Percentiles rank a stretch among this genome's conserved stretches.
phyloP scores from a whole-genome alignment of 2,797 vertebrate species.

The Aulostomus chinensis region DNA sequence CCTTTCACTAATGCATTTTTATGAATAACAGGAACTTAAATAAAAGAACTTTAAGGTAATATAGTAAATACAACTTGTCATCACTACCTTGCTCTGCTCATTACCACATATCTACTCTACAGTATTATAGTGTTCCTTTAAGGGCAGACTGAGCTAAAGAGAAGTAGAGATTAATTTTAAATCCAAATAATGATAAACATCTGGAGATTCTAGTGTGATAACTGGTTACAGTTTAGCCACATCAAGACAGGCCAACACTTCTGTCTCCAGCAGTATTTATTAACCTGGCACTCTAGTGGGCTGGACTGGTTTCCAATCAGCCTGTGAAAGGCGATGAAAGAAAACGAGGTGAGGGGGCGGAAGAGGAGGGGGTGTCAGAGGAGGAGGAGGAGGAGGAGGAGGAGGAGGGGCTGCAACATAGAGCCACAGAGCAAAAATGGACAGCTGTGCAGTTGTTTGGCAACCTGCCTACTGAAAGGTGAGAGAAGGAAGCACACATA shows the following conservation, averaged over 20 bases:
- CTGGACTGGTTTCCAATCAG: not conserved
- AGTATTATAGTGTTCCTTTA: too few relatives aligned
- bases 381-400: slow-evolving; percentile 1
- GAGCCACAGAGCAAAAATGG: slow-evolving; percentile 12
- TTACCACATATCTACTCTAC: too few relatives aligned
- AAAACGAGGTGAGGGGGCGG: not conserved
- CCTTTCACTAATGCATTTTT: too few relatives aligned
- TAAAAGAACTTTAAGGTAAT: too few relatives aligned
- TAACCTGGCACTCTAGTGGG: not conserved
- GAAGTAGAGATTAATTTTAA: too few relatives aligned
- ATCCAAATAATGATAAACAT: not conserved
- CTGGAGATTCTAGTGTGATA: not conserved
- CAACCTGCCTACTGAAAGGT: slow-evolving; percentile 23
- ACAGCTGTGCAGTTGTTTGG: slow-evolving; percentile 36
- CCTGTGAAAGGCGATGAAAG: not conserved
- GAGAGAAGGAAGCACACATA: slow-evolving; percentile 16
- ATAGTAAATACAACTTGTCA: too few relatives aligned
- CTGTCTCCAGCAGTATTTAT: not conserved
- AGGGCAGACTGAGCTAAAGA: too few relatives aligned
- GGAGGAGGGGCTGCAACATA: slow-evolving; percentile 17
- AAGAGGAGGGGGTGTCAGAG: not conserved
- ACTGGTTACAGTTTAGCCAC: too few relatives aligned
- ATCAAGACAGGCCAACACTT: not conserved
- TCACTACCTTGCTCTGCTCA: too few relatives aligned
- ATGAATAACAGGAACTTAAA: too few relatives aligned